phyloP scores from a whole-genome alignment of 1,140 invertebrate species.

The Odontomachus brunneus region DNA sequence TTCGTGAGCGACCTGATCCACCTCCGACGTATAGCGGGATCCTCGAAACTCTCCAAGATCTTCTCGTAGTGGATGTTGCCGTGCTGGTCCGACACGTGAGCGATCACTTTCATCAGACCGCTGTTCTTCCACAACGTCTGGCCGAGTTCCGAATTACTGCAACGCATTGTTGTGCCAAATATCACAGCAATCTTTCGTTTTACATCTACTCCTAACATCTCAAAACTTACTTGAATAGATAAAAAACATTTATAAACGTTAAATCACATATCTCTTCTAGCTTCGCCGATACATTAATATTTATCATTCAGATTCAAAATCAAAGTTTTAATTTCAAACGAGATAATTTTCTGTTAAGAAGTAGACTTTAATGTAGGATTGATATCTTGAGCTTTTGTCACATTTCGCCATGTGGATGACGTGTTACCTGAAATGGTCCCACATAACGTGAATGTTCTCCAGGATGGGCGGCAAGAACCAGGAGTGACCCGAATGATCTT shows the following conservation, averaged over 20 bases:
- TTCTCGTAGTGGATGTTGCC: slow-evolving; percentile 90
- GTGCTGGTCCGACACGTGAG: slow-evolving; percentile 87
- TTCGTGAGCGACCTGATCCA: slow-evolving; percentile 92
- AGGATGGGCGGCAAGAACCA: slow-evolving; percentile 91
- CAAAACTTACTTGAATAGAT: no score
- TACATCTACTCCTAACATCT: no score
- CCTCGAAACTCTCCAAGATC: slow-evolving; percentile 91
- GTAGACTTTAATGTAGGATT: no score
- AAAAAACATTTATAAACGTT: no score
- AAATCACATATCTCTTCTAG: no score
- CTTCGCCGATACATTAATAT: no score
- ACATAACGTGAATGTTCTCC: slow-evolving; percentile 90
- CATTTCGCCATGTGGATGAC: background rate
- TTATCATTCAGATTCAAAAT: no score
- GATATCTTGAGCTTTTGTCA: no score
- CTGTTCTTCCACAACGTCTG: slow-evolving; percentile 90
- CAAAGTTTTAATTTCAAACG: no score
- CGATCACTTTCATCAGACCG: slow-evolving; percentile 88
- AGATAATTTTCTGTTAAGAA: no score
- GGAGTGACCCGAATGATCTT: slow-evolving; percentile 90
- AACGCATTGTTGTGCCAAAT: background rate
- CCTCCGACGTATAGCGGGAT: slow-evolving; percentile 90
- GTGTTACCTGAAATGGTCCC: slow-evolving; percentile 89
- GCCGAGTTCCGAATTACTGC: slow-evolving; percentile 90
- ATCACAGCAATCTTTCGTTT: no score